A percentile compares a stretch with the other conserved stretches of the same genome.
Evolutionary conservation across 2,888 invertebrate species (phyloP).

Genomic region (Torymus auratus): DNA sequence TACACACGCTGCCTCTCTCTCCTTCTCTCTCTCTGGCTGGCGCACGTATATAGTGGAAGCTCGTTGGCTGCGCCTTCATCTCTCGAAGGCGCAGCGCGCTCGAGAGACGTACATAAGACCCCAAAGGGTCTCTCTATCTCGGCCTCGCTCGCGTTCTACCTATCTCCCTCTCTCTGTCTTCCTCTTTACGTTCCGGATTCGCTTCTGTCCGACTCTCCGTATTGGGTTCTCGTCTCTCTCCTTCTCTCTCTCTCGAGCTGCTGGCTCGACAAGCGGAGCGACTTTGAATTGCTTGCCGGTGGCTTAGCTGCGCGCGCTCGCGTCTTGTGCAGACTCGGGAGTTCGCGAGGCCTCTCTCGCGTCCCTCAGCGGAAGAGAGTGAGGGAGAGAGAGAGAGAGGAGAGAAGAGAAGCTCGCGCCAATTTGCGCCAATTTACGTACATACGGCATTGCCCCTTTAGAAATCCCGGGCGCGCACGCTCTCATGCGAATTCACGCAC

Average conservation of each 20-base stretch:
- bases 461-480: constrained; percentile 66
- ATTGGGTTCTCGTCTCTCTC: constrained; percentile 41
- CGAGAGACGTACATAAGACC: constrained; percentile 69
- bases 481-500: constrained; percentile 45
- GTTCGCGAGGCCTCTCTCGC: constrained; percentile 40
- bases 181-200: neutral
- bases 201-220: constrained; percentile 15
- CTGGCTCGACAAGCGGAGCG: constrained; percentile 65
- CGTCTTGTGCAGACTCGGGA: constrained; percentile 68
- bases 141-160: too few species aligned
- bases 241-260: constrained; percentile 8
- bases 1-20: constrained; percentile 55
- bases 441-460: constrained; percentile 70
- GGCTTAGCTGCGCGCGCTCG: constrained; percentile 68
- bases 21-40: constrained; percentile 58
- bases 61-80: constrained; percentile 71
- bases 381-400: constrained; percentile 52
- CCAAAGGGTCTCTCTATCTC: constrained; percentile 66
- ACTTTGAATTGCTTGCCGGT: constrained; percentile 75
- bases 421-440: constrained; percentile 76
- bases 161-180: constrained; percentile 47
- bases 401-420: constrained; percentile 67
- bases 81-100: constrained; percentile 68
- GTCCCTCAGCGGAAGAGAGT: constrained; percentile 32
- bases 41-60: constrained; percentile 66